Percentiles rank a stretch among this genome's conserved stretches.
Conservation (phyloP, 2,888 invertebrate species). For the Nebria brevicollis region DNA sequence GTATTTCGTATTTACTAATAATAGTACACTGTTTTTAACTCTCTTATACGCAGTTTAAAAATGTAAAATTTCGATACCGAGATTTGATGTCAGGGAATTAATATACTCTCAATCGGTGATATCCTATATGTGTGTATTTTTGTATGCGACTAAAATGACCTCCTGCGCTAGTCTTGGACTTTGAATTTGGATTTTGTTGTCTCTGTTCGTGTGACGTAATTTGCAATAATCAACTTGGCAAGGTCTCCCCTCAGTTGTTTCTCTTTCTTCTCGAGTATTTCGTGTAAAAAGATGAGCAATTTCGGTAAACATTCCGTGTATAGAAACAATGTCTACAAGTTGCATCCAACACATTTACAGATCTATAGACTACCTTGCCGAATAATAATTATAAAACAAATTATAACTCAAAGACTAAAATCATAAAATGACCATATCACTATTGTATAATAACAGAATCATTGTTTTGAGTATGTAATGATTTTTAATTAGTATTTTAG, state of each 20-base stretch:
- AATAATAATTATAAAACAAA: neutral
- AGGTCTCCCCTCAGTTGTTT: neutral
- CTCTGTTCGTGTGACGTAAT: neutral
- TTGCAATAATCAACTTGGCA: neutral
- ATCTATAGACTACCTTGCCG: neutral
- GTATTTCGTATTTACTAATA: too few species aligned
- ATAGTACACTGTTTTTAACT: too few species aligned
- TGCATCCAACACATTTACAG: too few species aligned
- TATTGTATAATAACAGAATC: too few species aligned
- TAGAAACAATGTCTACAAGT: neutral
- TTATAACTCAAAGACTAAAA: neutral
- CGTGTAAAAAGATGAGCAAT: too few species aligned
- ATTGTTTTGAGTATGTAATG: neutral
- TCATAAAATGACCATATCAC: too few species aligned
- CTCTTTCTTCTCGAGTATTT: neutral
- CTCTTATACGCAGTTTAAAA: too few species aligned
- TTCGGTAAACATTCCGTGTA: neutral
- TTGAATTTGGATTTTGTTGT: conserved; percentile 38
- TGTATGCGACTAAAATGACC: conserved; percentile 4
- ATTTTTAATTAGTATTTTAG: neutral
- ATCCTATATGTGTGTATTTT: too few species aligned
- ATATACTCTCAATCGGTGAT: too few species aligned
- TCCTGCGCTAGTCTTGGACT: conserved; percentile 39
- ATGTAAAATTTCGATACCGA: too few species aligned
- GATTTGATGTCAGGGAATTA: too few species aligned